Percentiles rank a stretch among this genome's conserved stretches.
Conservation (phyloP, 2,888 invertebrate genomes). For the Standfussiana lucernea region DNA sequence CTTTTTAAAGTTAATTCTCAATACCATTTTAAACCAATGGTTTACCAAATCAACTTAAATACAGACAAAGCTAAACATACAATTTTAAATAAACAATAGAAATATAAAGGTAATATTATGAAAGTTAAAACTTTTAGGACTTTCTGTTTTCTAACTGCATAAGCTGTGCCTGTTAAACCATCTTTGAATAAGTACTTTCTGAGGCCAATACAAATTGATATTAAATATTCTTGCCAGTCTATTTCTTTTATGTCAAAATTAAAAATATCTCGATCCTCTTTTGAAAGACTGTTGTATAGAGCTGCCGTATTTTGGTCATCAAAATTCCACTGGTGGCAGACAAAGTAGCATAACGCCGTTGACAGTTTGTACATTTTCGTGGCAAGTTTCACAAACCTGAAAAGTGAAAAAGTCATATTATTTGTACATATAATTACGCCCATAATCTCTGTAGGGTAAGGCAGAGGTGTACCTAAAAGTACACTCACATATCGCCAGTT, state of each 20-base stretch:
- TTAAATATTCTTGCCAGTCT: constrained; percentile 7
- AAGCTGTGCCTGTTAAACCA: constrained; percentile 10
- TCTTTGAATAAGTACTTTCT: constrained; percentile 37
- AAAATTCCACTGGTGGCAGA: constrained; percentile 11
- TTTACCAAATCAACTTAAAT: background rate
- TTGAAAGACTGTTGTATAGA: constrained; percentile 21
- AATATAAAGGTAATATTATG: constrained; percentile 19
- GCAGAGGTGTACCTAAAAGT: background rate
- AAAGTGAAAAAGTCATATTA: background rate
- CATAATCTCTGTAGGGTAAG: background rate
- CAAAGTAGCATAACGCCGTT: background rate
- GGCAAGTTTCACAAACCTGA: constrained; percentile 25
- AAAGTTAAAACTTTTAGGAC: background rate
- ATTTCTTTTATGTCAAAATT: constrained; percentile 24
- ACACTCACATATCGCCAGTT: background rate
- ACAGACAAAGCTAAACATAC: background rate
- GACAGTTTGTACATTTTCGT: constrained; percentile 7
- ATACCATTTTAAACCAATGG: too few species aligned
- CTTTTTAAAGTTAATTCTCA: background rate
- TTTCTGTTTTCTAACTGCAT: background rate
- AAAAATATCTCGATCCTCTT: constrained; percentile 25
- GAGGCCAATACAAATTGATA: background rate
- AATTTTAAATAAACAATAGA: constrained; percentile 16
- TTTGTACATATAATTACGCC: background rate
- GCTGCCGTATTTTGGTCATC: constrained; percentile 20